These are phyloP conservation scores for Vandiemenella viatica DNA, from an alignment of 2,888 invertebrate genomes.

Conservation along the genomic window DNA sequence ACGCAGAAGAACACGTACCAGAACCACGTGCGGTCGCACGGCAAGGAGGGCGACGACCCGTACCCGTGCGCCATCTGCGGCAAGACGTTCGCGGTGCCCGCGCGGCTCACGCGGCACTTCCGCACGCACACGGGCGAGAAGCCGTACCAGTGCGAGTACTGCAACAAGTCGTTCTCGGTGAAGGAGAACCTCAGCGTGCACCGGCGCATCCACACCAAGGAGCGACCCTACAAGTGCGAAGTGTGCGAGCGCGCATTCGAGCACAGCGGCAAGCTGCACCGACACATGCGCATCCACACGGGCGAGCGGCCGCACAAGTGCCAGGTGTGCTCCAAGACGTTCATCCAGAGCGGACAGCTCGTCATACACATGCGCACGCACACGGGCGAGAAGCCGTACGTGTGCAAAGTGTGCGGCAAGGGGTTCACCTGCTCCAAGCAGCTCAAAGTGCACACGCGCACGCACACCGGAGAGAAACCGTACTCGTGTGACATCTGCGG, in stretches of 20 bases:
- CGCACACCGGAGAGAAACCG: slow-evolving; percentile 81
- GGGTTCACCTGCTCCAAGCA: slow-evolving; percentile 87
- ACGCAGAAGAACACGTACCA: slow-evolving; percentile 61
- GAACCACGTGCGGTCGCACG: slow-evolving; percentile 51
- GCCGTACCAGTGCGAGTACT: slow-evolving; percentile 82
- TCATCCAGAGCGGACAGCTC: slow-evolving; percentile 79
- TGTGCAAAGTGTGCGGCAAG: slow-evolving; percentile 65
- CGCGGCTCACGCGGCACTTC: slow-evolving; percentile 69
- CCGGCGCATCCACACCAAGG: slow-evolving; percentile 75
- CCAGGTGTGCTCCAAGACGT: slow-evolving; percentile 67
- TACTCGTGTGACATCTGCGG: slow-evolving; percentile 84
- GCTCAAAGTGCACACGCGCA: slow-evolving; percentile 78
- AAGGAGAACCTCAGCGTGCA: slow-evolving; percentile 86
- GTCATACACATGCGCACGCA: slow-evolving; percentile 84
- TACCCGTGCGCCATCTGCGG: slow-evolving; percentile 81
- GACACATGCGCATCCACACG: slow-evolving; percentile 83
- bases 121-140: slow-evolving; percentile 83
- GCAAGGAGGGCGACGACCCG: slow-evolving; percentile 47
- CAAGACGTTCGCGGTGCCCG: slow-evolving; percentile 82
- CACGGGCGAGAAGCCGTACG: slow-evolving; percentile 48
- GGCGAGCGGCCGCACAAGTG: slow-evolving; percentile 83
- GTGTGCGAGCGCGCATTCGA: slow-evolving; percentile 81
- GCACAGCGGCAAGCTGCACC: slow-evolving; percentile 76
- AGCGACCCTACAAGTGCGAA: slow-evolving; percentile 77
- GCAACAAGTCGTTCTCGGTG: slow-evolving; percentile 82